Evolutionary conservation across 1,140 invertebrate genomes (phyloP), one percentile per base, ranked within the genome.

Genomic region (Proctacanthus coquilletti): DNA sequence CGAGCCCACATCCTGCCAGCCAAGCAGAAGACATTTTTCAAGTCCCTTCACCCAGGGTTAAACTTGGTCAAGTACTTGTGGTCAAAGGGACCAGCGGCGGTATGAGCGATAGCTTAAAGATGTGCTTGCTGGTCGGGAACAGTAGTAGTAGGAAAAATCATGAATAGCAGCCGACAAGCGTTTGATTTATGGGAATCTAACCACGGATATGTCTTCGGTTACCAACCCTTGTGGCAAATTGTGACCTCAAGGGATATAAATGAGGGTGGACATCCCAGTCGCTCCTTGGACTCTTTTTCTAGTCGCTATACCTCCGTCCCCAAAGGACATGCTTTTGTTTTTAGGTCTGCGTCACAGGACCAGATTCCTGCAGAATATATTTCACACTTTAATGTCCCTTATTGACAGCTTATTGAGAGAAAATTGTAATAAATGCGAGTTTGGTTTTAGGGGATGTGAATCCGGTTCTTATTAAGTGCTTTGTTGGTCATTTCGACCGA

Each of bases 251-350:
- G 23, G 23, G 23, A 27, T 27, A 27, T 13, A 27, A 27, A 27
- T 27, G 23, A 27, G 23, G 23, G 23, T 27, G 23, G 23, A 27
- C 23, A 27, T 27, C n/a, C n/a, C n/a, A n/a, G n/a, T n/a, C n/a
- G n/a, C n/a, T n/a, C n/a, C n/a, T n/a, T n/a, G n/a, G n/a, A n/a
- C n/a, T n/a, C n/a, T n/a, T n/a, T n/a, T n/a, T n/a, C n/a, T n/a
- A n/a, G n/a, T n/a, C n/a, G n/a, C n/a, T n/a, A n/a, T n/a, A n/a
- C n/a, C n/a, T n/a, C n/a, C n/a, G n/a, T n/a, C n/a, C n/a, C n/a
- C n/a, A n/a, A n/a, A n/a, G n/a, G n/a, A n/a, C n/a, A n/a, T n/a
- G n/a, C n/a, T n/a, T n/a, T n/a, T n/a, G n/a, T n/a, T n/a, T n/a
- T n/a, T n/a, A n/a, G n/a, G n/a, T n/a, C n/a, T n/a, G n/a, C n/a